Conservation (phyloP, 2,888 invertebrate species). For the Pogonocherus hispidulus region DNA sequence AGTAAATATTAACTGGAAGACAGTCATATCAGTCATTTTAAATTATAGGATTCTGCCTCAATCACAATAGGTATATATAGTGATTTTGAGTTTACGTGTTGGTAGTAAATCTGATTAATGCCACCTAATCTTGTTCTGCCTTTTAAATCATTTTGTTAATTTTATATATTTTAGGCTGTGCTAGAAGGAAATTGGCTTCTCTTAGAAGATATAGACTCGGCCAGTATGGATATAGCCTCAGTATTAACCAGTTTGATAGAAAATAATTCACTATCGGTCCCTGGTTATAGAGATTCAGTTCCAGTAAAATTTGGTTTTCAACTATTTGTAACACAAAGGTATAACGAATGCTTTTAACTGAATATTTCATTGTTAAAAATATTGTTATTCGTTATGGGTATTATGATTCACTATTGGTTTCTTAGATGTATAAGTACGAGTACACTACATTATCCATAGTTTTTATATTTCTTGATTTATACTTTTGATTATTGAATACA, state of each 20-base stretch:
- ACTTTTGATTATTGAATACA: conserved; percentile 1
- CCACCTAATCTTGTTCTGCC: no score
- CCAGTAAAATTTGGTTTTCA: conserved; percentile 89
- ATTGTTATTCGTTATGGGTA: no score
- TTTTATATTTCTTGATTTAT: conserved; percentile 6
- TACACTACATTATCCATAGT: no score
- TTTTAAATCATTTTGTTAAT: not conserved
- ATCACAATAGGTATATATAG: no score
- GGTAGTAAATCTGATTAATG: not conserved
- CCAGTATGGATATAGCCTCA: conserved; percentile 93
- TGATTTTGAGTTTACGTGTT: conserved; percentile 1
- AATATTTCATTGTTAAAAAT: no score
- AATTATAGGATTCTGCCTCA: no score
- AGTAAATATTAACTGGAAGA: no score
- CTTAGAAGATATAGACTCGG: conserved; percentile 95
- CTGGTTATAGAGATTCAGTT: conserved; percentile 89
- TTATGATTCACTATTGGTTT: no score
- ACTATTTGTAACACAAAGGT: conserved; percentile 92
- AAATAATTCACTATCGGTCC: conserved; percentile 84
- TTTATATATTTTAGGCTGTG: conserved; percentile 75
- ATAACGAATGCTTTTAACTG: no score
- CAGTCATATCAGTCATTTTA: no score
- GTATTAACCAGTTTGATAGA: conserved; percentile 89
- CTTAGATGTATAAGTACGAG: no score
- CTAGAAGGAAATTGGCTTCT: conserved; percentile 91